phyloP scores from a whole-genome alignment of 1,140 invertebrate genomes.

The Drosophila sproati region DNA sequence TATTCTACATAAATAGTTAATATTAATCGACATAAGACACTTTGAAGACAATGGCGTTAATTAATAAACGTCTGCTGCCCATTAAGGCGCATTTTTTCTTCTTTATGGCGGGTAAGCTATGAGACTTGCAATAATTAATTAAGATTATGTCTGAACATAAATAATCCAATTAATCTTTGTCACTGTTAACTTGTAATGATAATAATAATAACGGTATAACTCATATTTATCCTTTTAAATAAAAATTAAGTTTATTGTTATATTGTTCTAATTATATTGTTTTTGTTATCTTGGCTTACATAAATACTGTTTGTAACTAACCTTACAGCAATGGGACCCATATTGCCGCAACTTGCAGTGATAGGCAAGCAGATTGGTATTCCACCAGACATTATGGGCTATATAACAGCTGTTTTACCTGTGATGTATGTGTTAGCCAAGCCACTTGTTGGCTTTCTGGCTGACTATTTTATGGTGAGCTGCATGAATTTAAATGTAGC shows the following conservation, averaged over 20 bases:
- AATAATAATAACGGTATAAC: no score
- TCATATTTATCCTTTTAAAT: no score
- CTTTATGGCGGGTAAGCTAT: slow-evolving; percentile 90
- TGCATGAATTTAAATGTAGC: neutral
- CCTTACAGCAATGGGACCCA: slow-evolving; percentile 90
- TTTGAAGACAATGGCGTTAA: slow-evolving; percentile 86
- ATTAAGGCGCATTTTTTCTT: slow-evolving; percentile 93
- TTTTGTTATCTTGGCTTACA: neutral
- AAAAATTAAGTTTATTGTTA: neutral
- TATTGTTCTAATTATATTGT: neutral
- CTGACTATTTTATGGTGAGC: slow-evolving; percentile 87
- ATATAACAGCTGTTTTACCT: slow-evolving; percentile 89
- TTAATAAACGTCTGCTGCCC: slow-evolving; percentile 89
- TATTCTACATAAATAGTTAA: slow-evolving; percentile 2
- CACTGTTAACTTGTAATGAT: no score
- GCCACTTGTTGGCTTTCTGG: slow-evolving; percentile 89
- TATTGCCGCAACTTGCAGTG: slow-evolving; percentile 90
- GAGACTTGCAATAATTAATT: no score
- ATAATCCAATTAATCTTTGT: no score
- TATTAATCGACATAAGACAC: neutral
- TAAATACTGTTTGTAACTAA: slow-evolving; percentile 23
- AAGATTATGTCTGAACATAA: no score
- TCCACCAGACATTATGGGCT: slow-evolving; percentile 90
- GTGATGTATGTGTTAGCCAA: slow-evolving; percentile 90
- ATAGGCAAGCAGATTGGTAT: slow-evolving; percentile 91